Percentiles rank a stretch among this genome's conserved stretches.
Evolutionary conservation across 1,140 invertebrate species (phyloP).

Genomic region (Drosophila nasuta): DNA sequence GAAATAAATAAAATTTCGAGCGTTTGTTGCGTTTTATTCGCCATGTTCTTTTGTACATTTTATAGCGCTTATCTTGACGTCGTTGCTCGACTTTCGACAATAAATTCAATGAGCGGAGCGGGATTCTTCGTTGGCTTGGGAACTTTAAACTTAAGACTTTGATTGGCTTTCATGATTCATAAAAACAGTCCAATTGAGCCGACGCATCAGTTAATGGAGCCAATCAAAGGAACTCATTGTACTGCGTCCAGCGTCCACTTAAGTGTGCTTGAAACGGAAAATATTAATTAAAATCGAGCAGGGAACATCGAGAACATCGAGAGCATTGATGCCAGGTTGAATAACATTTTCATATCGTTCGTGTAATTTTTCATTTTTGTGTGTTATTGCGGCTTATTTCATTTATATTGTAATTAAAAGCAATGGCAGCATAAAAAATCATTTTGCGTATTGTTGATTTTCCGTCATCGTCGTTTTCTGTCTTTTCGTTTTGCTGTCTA

Average conservation of each 20-base stretch:
- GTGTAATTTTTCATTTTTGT: neutral
- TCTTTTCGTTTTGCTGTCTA: slow-evolving; percentile 1
- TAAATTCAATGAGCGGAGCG: slow-evolving; percentile 61
- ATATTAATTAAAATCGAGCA: slow-evolving; percentile 35
- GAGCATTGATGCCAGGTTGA: slow-evolving; percentile 4
- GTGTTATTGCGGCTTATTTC: neutral
- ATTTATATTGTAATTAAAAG: slow-evolving; percentile 17
- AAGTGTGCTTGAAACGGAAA: neutral
- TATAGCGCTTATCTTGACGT: slow-evolving; percentile 48
- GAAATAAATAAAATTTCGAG: slow-evolving; percentile 76
- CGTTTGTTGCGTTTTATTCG: slow-evolving; percentile 53
- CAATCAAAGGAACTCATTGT: slow-evolving; percentile 26
- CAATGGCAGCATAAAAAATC: neutral
- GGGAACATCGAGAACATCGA: too few species aligned
- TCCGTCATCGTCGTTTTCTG: neutral
- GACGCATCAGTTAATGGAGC: slow-evolving; percentile 21
- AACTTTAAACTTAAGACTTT: slow-evolving; percentile 64
- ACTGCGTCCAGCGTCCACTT: neutral
- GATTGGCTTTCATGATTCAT: slow-evolving; percentile 41
- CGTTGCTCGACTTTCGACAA: slow-evolving; percentile 47
- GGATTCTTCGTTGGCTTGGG: slow-evolving; percentile 6
- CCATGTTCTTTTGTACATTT: slow-evolving; percentile 56
- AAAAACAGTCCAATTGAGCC: slow-evolving; percentile 36
- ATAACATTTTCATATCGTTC: slow-evolving; percentile 2
- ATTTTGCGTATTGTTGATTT: neutral